phyloP scores from a whole-genome alignment of 1,140 invertebrate species.

The Temnothorax nylanderi region DNA sequence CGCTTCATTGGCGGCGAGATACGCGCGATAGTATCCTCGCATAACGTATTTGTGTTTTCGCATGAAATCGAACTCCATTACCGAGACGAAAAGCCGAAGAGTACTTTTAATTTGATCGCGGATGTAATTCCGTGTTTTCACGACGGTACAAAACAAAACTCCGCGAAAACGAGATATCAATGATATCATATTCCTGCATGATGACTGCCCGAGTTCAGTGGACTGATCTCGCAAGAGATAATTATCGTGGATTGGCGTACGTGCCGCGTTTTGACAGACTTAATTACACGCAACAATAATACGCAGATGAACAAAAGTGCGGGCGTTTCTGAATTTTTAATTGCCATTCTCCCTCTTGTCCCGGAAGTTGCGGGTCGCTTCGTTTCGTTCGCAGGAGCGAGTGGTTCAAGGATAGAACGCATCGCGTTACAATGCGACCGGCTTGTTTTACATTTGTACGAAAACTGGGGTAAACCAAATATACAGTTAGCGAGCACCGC shows the following conservation, averaged over 20 bases:
- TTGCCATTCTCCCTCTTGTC: background rate
- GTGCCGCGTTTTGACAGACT: slow-evolving; percentile 5
- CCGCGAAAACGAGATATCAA: no score
- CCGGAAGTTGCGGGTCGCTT: background rate
- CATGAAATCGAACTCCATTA: background rate
- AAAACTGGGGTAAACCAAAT: slow-evolving; percentile 28
- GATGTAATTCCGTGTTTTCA: background rate
- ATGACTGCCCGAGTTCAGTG: background rate
- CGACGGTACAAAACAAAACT: background rate
- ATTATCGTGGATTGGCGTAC: background rate
- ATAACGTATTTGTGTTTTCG: slow-evolving; percentile 22
- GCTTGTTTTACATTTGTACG: slow-evolving; percentile 17
- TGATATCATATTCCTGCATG: background rate
- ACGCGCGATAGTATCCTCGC: background rate
- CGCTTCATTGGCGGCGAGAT: slow-evolving; percentile 48
- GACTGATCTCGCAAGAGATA: background rate
- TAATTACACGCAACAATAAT: slow-evolving; percentile 21
- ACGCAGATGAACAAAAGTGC: background rate
- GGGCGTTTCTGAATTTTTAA: slow-evolving; percentile 50
- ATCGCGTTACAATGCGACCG: background rate
- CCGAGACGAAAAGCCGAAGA: background rate
- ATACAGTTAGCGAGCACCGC: slow-evolving; percentile 2
- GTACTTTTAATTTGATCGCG: slow-evolving; percentile 18
- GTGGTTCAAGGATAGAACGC: slow-evolving; percentile 20
- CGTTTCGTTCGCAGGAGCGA: background rate